A percentile compares a stretch with the other conserved stretches of the same genome.
Evolutionary conservation across 2,888 invertebrate genomes (phyloP).

Genomic region (Drosophila hamatofila): DNA sequence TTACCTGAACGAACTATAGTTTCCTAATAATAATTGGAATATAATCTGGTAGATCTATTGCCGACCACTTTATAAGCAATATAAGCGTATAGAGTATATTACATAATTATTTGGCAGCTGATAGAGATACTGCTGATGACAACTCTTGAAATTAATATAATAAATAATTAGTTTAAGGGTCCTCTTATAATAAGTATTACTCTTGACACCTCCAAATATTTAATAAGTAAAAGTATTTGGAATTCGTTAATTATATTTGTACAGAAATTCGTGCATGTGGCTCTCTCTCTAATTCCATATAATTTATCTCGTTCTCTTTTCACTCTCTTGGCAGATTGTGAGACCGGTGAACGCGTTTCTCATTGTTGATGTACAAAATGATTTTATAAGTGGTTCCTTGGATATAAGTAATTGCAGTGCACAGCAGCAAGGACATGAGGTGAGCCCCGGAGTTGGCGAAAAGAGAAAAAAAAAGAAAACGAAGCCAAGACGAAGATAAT

Average conservation of each 20-base stretch:
- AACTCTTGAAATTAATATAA: no score
- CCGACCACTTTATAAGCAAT: no score
- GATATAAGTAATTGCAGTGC: constrained; percentile 97
- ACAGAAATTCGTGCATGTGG: constrained; percentile 6
- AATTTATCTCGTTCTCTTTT: constrained; percentile 40
- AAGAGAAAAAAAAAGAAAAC: neutral
- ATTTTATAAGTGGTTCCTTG: constrained; percentile 97
- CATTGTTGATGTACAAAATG: constrained; percentile 98
- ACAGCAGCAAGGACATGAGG: constrained; percentile 94
- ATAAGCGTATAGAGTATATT: no score
- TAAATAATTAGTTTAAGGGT: neutral
- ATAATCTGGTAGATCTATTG: no score
- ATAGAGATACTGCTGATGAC: no score
- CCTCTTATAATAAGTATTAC: neutral
- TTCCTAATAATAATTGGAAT: no score
- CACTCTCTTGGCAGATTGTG: constrained; percentile 88
- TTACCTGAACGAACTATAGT: neutral
- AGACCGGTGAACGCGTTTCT: constrained; percentile 95
- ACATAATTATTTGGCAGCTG: no score
- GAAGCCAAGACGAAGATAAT: constrained; percentile 6
- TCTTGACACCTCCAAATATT: neutral
- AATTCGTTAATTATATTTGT: neutral
- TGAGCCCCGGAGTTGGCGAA: constrained; percentile 78
- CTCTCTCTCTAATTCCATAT: constrained; percentile 34
- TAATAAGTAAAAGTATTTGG: neutral